Evolutionary conservation across 2,113 vertebrate genomes (phyloP).

Genomic region (Phaethon lepturus): DNA sequence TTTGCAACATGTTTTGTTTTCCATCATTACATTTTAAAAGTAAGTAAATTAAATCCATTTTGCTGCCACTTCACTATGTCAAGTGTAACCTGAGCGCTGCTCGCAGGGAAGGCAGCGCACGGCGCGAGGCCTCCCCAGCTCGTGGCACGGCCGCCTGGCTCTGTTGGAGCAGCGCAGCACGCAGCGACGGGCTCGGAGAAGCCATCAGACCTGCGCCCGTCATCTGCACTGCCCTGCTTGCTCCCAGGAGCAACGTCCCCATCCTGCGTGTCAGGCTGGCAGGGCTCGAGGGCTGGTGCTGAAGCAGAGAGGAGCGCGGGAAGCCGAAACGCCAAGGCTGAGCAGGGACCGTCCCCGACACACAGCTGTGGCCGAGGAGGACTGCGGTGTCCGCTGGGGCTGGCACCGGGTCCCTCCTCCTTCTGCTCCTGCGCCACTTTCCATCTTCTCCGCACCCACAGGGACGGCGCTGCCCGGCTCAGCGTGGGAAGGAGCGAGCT

Average conservation of each 20-base stretch:
- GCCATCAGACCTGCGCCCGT: fast-evolving
- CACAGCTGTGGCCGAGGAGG: neutral
- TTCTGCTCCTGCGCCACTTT: neutral
- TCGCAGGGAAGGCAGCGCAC: neutral
- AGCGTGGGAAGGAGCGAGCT: neutral
- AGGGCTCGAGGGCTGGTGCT: neutral
- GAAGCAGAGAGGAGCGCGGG: neutral
- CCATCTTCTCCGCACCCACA: neutral
- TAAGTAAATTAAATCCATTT: slow-evolving; percentile 37
- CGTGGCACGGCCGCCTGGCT: neutral
- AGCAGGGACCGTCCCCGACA: neutral
- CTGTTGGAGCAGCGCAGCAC: neutral
- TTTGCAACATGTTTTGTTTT: slow-evolving; percentile 67
- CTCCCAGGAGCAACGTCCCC: neutral
- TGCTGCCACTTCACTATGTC: neutral
- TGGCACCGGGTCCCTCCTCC: neutral
- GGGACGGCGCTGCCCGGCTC: fast-evolving
- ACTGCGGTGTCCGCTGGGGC: too few relatives aligned
- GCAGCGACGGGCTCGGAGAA: neutral
- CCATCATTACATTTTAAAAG: slow-evolving; percentile 28
- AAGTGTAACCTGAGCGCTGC: slow-evolving; percentile 19
- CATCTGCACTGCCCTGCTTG: fast-evolving
- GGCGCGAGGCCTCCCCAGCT: neutral
- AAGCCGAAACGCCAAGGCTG: neutral
- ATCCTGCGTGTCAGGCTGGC: fast-evolving